phyloP scores from a whole-genome alignment of 2,888 invertebrate species.

The Nasonovia ribisnigri region DNA sequence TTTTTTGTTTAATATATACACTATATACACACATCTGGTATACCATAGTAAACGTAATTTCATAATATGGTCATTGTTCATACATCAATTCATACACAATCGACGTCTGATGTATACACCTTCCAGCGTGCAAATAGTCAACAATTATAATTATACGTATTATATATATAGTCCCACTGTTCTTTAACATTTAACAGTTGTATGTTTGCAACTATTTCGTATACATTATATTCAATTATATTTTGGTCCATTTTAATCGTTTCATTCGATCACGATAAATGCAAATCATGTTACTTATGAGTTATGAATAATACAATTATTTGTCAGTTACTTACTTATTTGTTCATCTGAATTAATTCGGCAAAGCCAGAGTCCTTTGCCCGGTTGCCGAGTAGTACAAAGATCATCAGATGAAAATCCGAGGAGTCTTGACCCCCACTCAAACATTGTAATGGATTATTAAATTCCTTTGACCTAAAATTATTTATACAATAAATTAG shows the following conservation, averaged over 20 bases:
- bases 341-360: slow-evolving; percentile 57
- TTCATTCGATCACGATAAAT: neutral
- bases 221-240: neutral
- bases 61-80: neutral
- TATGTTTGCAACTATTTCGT: neutral
- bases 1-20: neutral
- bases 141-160: neutral
- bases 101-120: neutral
- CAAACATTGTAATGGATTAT: slow-evolving; percentile 32
- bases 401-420: slow-evolving; percentile 46
- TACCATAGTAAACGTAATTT: neutral
- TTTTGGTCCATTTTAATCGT: neutral
- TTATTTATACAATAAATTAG: neutral
- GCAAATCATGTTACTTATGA: neutral
- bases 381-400: slow-evolving; percentile 18
- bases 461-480: slow-evolving; percentile 30
- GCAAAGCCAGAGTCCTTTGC: slow-evolving; percentile 48
- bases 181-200: neutral
- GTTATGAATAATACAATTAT: neutral
- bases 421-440: slow-evolving; percentile 51
- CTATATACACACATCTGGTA: neutral
- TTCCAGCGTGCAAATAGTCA: neutral
- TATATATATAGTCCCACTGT: neutral
- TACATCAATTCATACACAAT: neutral
- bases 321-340: slow-evolving; percentile 24